Evolutionary conservation across 2,797 vertebrate species (phyloP).

Genomic region (Vireo griseus): DNA sequence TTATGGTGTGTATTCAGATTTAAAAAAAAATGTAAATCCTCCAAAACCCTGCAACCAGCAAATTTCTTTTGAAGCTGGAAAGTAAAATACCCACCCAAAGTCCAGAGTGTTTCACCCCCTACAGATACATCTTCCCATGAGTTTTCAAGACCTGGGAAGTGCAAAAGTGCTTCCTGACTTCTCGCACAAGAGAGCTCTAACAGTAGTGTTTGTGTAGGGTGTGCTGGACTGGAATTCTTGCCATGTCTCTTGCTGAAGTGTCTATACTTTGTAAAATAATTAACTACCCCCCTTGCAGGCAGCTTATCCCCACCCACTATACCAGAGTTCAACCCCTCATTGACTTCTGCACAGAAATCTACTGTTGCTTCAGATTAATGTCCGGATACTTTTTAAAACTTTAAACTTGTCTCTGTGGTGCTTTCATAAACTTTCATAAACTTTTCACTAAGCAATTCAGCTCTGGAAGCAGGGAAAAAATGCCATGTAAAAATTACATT

Average conservation of each 20-base stretch:
- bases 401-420: not conserved
- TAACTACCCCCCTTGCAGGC: accelerated
- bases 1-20: not conserved
- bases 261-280: not conserved
- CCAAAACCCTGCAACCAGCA: not conserved
- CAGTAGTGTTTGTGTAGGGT: not conserved
- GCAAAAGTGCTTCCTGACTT: not conserved
- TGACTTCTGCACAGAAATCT: not conserved
- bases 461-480: not conserved
- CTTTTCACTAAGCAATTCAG: not conserved
- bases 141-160: accelerated
- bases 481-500: not conserved
- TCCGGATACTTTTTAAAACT: not conserved
- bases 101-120: not conserved
- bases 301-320: not conserved
- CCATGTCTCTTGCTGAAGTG: not conserved
- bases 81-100: not conserved
- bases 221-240: not conserved
- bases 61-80: not conserved
- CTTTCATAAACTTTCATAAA: not conserved
- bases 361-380: not conserved
- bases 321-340: not conserved
- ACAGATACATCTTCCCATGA: not conserved
- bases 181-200: not conserved
- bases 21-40: no score